phyloP scores from a whole-genome alignment of 1,140 invertebrate species.

The Drosophila elegans region DNA sequence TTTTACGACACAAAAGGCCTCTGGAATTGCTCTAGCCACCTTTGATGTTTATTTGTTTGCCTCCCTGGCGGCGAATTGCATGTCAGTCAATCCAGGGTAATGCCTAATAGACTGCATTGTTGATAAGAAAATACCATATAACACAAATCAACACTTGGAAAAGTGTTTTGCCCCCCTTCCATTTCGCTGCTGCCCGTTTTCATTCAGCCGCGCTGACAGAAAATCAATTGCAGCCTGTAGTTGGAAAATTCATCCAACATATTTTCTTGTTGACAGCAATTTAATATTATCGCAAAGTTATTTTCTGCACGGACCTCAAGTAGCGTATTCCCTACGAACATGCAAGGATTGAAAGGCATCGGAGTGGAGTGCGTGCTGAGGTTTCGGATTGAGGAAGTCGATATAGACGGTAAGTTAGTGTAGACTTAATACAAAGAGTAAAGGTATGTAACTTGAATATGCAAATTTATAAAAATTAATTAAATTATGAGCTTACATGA shows the following conservation, averaged over 20 bases:
- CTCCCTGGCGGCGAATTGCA: conserved; percentile 51
- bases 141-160: conserved; percentile 81
- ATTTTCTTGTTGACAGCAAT: conserved; percentile 82
- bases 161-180: conserved; percentile 64
- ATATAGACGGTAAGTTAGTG: neutral
- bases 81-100: conserved; percentile 60
- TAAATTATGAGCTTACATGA: neutral
- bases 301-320: conserved; percentile 71
- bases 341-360: conserved; percentile 37
- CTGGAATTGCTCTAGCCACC: conserved; percentile 66
- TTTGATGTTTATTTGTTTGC: conserved; percentile 80
- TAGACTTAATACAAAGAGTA: neutral
- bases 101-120: conserved; percentile 78
- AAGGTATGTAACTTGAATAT: neutral
- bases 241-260: conserved; percentile 75
- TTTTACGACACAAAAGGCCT: conserved; percentile 69
- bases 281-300: conserved; percentile 81
- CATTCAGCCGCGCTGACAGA: conserved; percentile 66
- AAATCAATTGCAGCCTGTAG: conserved; percentile 70
- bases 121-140: conserved; percentile 78
- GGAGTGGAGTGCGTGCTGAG: conserved; percentile 27
- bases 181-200: conserved; percentile 12
- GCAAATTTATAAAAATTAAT: neutral
- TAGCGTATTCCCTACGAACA: conserved; percentile 42
- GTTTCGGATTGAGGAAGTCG: conserved; percentile 4